Percentiles rank a stretch among this genome's conserved stretches.
phyloP scores from a whole-genome alignment of 2,797 vertebrate species.

The Eospalax fontanierii region DNA sequence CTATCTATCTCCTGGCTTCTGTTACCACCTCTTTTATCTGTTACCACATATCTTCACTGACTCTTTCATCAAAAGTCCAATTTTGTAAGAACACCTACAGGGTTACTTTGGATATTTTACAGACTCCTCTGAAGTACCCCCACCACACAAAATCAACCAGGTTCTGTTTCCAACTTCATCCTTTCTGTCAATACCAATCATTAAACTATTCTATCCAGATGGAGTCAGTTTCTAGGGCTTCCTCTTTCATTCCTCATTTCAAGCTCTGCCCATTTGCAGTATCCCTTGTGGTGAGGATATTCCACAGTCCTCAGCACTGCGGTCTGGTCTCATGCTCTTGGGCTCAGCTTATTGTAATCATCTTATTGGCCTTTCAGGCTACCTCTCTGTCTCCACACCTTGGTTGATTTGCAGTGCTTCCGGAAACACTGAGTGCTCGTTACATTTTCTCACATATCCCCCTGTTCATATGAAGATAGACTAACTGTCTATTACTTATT shows the following conservation, averaged over 20 bases:
- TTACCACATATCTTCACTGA: background rate
- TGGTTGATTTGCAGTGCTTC: background rate
- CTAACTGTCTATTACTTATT: background rate
- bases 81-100: background rate
- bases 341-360: background rate
- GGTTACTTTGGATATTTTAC: background rate
- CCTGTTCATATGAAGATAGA: background rate
- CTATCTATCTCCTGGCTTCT: background rate
- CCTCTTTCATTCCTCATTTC: background rate
- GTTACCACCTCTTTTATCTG: background rate
- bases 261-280: background rate
- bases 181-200: background rate
- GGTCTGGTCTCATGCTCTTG: background rate
- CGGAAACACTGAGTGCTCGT: background rate
- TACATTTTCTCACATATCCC: background rate
- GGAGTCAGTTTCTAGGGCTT: background rate
- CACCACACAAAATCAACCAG: background rate
- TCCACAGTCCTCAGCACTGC: fast-evolving
- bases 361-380: background rate
- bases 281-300: background rate
- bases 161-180: background rate
- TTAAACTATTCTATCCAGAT: background rate
- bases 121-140: background rate
- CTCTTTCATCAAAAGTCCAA: background rate
- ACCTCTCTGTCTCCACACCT: background rate